Base-by-base conservation (phyloP, 2,113 vertebrate genomes). In the Steatornis caripensis region DNA sequence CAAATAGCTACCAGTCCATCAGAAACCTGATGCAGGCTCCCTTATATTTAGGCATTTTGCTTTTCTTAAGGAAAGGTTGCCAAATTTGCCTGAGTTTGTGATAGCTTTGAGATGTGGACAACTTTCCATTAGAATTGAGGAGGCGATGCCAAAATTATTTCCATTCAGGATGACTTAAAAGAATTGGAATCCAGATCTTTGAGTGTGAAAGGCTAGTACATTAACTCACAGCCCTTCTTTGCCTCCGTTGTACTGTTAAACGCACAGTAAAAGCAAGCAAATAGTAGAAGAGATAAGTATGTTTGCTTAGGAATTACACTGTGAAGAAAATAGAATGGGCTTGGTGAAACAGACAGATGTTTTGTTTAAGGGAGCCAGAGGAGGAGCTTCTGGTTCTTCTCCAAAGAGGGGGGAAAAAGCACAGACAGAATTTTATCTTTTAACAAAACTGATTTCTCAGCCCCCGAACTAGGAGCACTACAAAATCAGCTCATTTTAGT, bases 171-270 rank as follows among this genome's bases (percentile, higher is more conserved):
- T 97, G 94, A 97, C 93, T 91, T 94, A 95, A 79, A 93, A 71
- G 72, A 90, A 86, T 71, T 93, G 96, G 97, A 97, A 97, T 97
- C 90, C 92, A 92, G 53, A 74, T 91, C 41, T 93, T 86, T 69
- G 77, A 94, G 70, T 93, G 90, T 93, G 87, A 95, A 95, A 95
- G 70, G 79, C 74, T 39, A 49, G 76, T 58, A 57, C 62, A 62
- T 95, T 92, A 95, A 94, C 87, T 95, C 80, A 87, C 13, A 65
- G 86, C 60, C 91, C 76, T 74, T 84, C 81, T 84, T 89, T 91
- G 55, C 95, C 89, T 95, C 95, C 54, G 60, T 24, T 92, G 88
- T 85, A 54, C 68, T 91, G 90, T 87, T 89, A 96, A 94, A 95
- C 3, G 30, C 78, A 61, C 16, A 92, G 90, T 78, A 91, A 96